phyloP scores from a whole-genome alignment of 2,888 invertebrate species.

The Baronia brevicornis region DNA sequence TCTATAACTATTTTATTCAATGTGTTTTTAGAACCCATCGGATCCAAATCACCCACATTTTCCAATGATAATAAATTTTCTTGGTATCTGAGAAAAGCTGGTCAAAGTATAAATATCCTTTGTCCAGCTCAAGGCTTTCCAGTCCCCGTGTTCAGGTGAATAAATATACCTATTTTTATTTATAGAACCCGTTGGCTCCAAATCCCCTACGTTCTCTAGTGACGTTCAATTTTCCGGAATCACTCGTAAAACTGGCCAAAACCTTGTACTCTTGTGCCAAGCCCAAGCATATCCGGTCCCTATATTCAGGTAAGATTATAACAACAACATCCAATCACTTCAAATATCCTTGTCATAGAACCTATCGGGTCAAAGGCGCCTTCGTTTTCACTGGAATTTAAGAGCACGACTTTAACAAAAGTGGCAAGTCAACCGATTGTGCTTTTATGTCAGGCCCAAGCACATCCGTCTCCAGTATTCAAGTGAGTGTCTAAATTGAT shows the following conservation, averaged over 20 bases:
- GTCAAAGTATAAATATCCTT: constrained; percentile 73
- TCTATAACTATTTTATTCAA: constrained; percentile 22
- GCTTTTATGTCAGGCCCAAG: constrained; percentile 82
- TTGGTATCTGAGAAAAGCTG: constrained; percentile 71
- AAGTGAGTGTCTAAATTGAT: constrained; percentile 70
- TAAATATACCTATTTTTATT: constrained; percentile 45
- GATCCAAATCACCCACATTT: constrained; percentile 77
- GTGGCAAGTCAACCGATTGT: constrained; percentile 69
- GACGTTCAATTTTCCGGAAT: constrained; percentile 82
- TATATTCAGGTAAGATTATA: constrained; percentile 60
- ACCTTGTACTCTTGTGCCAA: constrained; percentile 82
- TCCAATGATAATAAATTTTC: constrained; percentile 77
- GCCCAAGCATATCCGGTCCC: constrained; percentile 86
- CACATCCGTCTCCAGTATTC: constrained; percentile 79
- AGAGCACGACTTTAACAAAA: constrained; percentile 77
- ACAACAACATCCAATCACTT: constrained; percentile 15
- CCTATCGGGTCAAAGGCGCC: constrained; percentile 78
- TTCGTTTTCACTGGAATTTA: constrained; percentile 71
- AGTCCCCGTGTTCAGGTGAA: constrained; percentile 82
- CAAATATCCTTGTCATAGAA: constrained; percentile 55
- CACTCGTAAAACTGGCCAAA: constrained; percentile 77
- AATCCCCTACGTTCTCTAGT: constrained; percentile 81
- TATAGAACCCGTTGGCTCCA: constrained; percentile 81
- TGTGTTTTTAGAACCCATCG: constrained; percentile 75
- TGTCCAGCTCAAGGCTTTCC: constrained; percentile 81